Percentiles rank a stretch among this genome's conserved stretches.
Conservation (phyloP, 2,888 invertebrate genomes). For the Aphodius sticticus region DNA sequence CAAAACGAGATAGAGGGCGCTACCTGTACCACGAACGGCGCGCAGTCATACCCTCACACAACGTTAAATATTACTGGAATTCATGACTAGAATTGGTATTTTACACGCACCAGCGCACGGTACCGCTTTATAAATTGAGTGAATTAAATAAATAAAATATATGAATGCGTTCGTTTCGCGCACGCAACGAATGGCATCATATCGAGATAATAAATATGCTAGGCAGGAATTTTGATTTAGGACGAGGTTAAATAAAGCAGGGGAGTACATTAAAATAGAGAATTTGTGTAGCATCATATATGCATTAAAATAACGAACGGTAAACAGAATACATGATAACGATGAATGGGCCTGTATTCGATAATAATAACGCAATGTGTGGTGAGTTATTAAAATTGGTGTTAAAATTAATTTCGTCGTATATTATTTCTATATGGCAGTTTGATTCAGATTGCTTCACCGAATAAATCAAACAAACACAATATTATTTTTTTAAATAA, state of each 20-base stretch:
- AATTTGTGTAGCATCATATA: background rate
- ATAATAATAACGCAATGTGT: background rate
- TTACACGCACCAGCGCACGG: background rate
- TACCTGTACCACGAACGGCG: background rate
- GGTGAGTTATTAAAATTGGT: background rate
- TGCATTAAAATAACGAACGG: conserved; percentile 7
- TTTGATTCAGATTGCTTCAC: background rate
- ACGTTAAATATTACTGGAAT: background rate
- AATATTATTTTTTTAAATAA: too few species aligned
- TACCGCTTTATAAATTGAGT: background rate
- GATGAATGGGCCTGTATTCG: background rate
- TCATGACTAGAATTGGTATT: background rate
- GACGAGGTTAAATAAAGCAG: background rate
- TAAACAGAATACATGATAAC: background rate
- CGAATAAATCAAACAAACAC: too few species aligned
- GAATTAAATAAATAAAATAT: conserved; percentile 24
- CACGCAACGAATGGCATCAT: background rate
- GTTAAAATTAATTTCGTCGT: background rate
- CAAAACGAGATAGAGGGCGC: background rate
- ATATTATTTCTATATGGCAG: background rate
- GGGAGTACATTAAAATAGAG: background rate
- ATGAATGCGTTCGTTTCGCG: background rate
- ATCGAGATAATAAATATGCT: conserved; percentile 10
- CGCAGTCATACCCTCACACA: background rate
- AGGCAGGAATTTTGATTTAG: conserved; percentile 6